Evolutionary conservation across 2,888 invertebrate species (phyloP).

Genomic region (Agrilus mali): DNA sequence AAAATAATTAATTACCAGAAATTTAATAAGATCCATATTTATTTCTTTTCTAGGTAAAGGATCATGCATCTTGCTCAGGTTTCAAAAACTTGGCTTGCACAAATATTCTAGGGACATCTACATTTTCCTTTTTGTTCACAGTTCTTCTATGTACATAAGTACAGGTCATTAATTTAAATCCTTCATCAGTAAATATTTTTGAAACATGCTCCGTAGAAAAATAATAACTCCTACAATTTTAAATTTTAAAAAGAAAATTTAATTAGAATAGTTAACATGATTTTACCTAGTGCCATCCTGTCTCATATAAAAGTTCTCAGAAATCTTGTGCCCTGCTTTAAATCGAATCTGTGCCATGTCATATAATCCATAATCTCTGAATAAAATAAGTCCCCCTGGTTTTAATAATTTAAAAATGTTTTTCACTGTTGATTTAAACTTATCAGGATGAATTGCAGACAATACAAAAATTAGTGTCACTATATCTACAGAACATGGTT

Average conservation of each 20-base stretch:
- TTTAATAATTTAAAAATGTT: conserved; percentile 55
- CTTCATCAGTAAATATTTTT: conserved; percentile 50
- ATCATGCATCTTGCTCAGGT: conserved; percentile 4
- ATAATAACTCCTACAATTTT: conserved; percentile 57
- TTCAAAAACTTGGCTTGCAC: conserved; percentile 79
- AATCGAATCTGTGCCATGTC: conserved; percentile 96
- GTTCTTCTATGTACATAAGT: conserved; percentile 80
- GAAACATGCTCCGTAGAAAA: conserved; percentile 61
- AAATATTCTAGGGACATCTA: conserved; percentile 86
- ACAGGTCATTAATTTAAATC: conserved; percentile 57
- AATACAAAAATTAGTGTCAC: conserved; percentile 88
- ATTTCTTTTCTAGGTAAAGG: no score
- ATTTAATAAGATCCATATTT: no score
- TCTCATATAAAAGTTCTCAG: conserved; percentile 86
- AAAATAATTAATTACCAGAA: no score
- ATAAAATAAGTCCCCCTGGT: conserved; percentile 69
- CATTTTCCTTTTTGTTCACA: conserved; percentile 80
- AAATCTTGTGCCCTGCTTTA: conserved; percentile 81
- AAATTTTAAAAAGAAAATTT: not conserved
- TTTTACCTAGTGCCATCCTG: conserved; percentile 86
- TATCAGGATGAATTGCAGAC: conserved; percentile 84
- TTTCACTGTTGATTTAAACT: conserved; percentile 50
- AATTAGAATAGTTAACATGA: conserved; percentile 1
- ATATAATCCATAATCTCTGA: conserved; percentile 88
- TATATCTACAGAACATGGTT: conserved; percentile 51